phyloP scores from a whole-genome alignment of 2,797 vertebrate genomes.

The Hafferia zeledoni region DNA sequence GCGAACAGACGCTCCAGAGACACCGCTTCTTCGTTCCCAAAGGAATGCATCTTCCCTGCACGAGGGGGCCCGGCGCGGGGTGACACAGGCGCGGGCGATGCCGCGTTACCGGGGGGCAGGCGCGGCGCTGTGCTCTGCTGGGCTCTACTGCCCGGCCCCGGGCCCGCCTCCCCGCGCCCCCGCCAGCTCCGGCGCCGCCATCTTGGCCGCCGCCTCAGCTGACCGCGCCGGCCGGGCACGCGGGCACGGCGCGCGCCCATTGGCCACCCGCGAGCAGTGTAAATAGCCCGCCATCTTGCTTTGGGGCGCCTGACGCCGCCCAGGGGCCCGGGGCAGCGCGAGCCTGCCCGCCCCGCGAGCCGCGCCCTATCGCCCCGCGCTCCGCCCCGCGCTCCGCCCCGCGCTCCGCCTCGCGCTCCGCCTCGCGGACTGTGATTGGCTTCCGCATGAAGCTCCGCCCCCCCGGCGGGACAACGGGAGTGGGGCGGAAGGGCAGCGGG shows the following conservation, averaged over 20 bases:
- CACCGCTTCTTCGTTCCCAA: constrained; percentile 84
- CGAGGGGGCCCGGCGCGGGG: background rate
- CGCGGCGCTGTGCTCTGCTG: background rate
- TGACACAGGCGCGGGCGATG: background rate
- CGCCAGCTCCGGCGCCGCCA: constrained; percentile 39
- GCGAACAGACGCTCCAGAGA: constrained; percentile 85
- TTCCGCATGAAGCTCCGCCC: fast-evolving
- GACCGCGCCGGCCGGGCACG: background rate
- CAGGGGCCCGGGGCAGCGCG: fast-evolving
- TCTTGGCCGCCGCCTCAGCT: constrained; percentile 67
- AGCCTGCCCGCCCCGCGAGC: background rate
- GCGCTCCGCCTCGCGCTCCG: background rate
- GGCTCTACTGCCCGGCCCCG: background rate
- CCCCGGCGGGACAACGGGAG: background rate
- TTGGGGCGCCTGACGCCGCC: background rate
- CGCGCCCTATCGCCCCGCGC: background rate
- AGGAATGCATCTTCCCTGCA: constrained; percentile 81
- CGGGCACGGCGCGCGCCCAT: background rate
- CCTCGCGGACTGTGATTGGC: background rate
- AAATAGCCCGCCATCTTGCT: constrained; percentile 48
- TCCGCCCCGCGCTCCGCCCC: too few relatives aligned
- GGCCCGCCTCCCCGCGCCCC: background rate
- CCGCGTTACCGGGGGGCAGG: background rate
- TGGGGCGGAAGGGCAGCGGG: too few relatives aligned
- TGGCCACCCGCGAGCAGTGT: constrained; percentile 35